Evolutionary conservation across 2,888 invertebrate genomes (phyloP).

Genomic region (Drymonia ruficornis): DNA sequence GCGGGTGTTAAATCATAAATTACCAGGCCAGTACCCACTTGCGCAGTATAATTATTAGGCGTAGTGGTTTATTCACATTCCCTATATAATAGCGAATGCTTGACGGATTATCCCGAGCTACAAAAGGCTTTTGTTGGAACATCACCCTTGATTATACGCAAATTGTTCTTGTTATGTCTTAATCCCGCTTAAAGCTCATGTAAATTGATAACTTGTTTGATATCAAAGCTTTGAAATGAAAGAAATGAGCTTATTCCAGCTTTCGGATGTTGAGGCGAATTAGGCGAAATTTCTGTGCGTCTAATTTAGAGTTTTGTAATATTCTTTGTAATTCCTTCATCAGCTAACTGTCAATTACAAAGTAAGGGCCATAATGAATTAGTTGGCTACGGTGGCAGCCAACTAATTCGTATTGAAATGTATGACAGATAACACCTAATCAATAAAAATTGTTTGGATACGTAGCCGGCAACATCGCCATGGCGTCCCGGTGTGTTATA

Average conservation of each 20-base stretch:
- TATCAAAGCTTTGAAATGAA: slow-evolving; percentile 23
- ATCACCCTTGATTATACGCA: slow-evolving; percentile 41
- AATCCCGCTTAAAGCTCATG: slow-evolving; percentile 33
- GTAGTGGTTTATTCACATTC: slow-evolving; percentile 28
- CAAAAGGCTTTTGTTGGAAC: slow-evolving; percentile 39
- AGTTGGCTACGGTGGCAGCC: too few species aligned
- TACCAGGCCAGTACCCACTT: slow-evolving; percentile 4
- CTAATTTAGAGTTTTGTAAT: too few species aligned
- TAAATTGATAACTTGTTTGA: slow-evolving; percentile 41
- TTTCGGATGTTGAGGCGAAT: neutral
- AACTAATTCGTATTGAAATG: too few species aligned
- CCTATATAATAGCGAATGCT: slow-evolving; percentile 31
- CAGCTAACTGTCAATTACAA: too few species aligned
- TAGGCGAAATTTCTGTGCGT: too few species aligned
- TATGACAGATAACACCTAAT: too few species aligned
- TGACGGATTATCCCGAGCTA: slow-evolving; percentile 34
- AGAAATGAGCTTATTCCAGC: slow-evolving; percentile 21
- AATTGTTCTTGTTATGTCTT: slow-evolving; percentile 39
- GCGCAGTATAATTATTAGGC: slow-evolving; percentile 20
- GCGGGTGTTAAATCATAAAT: slow-evolving; percentile 6
- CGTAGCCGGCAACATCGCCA: too few species aligned
- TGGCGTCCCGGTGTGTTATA: too few species aligned
- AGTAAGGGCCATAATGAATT: too few species aligned
- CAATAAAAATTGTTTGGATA: too few species aligned
- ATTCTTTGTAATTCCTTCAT: too few species aligned